Percentiles rank a stretch among this genome's conserved stretches.
These are phyloP conservation scores for Gephyroberyx darwinii DNA, from an alignment of 2,797 vertebrate genomes.

Conservation along the genomic window DNA sequence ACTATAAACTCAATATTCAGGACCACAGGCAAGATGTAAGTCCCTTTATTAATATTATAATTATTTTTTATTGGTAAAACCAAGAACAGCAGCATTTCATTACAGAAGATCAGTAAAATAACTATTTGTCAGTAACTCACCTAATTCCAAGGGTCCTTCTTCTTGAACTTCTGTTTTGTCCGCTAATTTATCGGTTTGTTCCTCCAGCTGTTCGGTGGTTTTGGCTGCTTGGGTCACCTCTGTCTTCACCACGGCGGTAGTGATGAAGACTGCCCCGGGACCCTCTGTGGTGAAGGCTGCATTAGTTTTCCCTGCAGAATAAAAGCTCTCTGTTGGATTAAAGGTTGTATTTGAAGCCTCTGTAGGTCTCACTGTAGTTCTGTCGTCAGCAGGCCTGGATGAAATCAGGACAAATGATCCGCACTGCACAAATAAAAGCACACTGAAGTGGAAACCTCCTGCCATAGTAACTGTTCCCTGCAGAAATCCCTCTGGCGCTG, in stretches of 20 bases:
- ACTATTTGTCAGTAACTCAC: slow-evolving; percentile 49
- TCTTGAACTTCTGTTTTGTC: slow-evolving; percentile 34
- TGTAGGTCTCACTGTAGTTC: not conserved
- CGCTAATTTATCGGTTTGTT: slow-evolving; percentile 35
- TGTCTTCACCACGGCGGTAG: slow-evolving; percentile 28
- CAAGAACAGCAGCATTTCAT: not conserved
- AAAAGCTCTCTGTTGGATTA: slow-evolving; percentile 14
- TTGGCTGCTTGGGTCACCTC: slow-evolving; percentile 5
- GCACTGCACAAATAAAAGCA: slow-evolving; percentile 38
- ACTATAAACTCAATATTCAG: too few species aligned
- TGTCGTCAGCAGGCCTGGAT: not conserved
- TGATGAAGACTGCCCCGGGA: slow-evolving; percentile 26
- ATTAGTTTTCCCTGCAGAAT: slow-evolving; percentile 25
- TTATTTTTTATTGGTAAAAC: not conserved
- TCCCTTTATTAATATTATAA: too few species aligned
- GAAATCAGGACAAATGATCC: slow-evolving; percentile 5
- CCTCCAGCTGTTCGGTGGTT: slow-evolving; percentile 40
- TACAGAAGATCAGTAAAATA: not conserved
- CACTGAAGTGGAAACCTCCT: slow-evolving; percentile 23
- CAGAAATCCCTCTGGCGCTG: slow-evolving; percentile 23
- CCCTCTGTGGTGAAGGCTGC: slow-evolving; percentile 7
- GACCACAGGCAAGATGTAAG: too few species aligned
- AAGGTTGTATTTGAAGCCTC: not conserved
- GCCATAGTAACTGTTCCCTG: slow-evolving; percentile 50
- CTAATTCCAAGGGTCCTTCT: slow-evolving; percentile 62